Evolutionary conservation across 2,113 vertebrate species (phyloP).

Genomic region (Synodontis membranacea): DNA sequence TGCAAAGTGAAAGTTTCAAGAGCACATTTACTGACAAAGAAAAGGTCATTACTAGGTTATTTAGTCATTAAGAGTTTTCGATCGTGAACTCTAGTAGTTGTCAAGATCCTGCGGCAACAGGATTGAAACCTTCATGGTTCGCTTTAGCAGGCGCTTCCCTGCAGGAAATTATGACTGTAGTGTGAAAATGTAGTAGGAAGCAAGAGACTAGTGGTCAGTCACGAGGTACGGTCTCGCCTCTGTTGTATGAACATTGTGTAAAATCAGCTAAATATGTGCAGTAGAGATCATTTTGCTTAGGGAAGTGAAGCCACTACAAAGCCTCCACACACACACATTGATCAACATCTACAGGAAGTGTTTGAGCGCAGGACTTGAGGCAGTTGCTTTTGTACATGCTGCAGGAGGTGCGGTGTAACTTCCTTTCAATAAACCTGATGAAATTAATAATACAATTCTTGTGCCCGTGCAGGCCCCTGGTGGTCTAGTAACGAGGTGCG

Average conservation of each 20-base stretch:
- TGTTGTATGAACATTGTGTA: neutral
- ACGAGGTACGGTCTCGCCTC: neutral
- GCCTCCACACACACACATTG: neutral
- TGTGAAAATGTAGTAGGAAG: neutral
- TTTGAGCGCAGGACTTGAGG: neutral
- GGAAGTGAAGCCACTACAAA: neutral
- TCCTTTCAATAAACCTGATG: conserved; percentile 3
- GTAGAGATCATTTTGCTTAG: neutral
- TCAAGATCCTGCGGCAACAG: neutral
- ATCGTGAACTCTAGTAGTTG: neutral
- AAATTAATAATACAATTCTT: neutral
- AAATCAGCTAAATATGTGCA: neutral
- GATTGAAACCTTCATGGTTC: neutral
- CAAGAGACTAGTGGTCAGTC: too few species aligned
- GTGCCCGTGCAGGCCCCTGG: neutral
- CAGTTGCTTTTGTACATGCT: neutral
- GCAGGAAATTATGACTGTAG: neutral
- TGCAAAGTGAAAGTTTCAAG: neutral
- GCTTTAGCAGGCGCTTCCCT: neutral
- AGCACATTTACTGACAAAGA: neutral
- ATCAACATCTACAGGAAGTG: conserved; percentile 12
- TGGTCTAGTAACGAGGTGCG: neutral
- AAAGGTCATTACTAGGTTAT: neutral
- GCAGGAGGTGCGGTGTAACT: neutral
- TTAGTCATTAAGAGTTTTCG: neutral